These are phyloP conservation scores for Ormia ochracea DNA, from an alignment of 2,888 invertebrate species.

Conservation along the genomic window DNA sequence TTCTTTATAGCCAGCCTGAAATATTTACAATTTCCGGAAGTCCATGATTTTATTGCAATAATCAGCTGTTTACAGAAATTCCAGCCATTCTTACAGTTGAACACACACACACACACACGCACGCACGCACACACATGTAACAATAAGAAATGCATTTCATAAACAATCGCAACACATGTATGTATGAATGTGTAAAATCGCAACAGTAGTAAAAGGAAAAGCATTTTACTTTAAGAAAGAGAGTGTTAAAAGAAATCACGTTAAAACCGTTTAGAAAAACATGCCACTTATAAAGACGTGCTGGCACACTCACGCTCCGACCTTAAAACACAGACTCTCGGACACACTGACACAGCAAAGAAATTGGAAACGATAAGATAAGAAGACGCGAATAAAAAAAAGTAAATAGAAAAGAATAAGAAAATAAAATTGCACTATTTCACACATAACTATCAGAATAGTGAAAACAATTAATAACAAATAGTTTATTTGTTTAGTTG, in stretches of 20 bases:
- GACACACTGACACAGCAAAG: constrained; percentile 23
- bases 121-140: no score
- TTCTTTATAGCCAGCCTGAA: not conserved
- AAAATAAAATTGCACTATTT: constrained; percentile 25
- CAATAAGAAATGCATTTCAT: no score
- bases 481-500: constrained; percentile 8
- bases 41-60: constrained; percentile 9
- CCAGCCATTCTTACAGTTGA: no score
- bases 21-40: not conserved
- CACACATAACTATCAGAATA: not conserved
- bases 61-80: constrained; percentile 57
- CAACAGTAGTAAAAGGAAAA: constrained; percentile 33
- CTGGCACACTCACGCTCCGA: not conserved
- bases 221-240: constrained; percentile 52
- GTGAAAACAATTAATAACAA: not conserved
- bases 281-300: constrained; percentile 56
- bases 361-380: constrained; percentile 16
- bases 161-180: constrained; percentile 30
- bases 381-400: constrained; percentile 12
- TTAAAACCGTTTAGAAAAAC: constrained; percentile 46
- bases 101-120: not conserved
- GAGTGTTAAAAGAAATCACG: constrained; percentile 45
- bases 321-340: constrained; percentile 26
- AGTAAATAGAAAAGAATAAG: constrained; percentile 33
- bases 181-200: constrained; percentile 10